Base-by-base conservation (phyloP, 2,113 vertebrate species). In the Zosterops pallidus region DNA sequence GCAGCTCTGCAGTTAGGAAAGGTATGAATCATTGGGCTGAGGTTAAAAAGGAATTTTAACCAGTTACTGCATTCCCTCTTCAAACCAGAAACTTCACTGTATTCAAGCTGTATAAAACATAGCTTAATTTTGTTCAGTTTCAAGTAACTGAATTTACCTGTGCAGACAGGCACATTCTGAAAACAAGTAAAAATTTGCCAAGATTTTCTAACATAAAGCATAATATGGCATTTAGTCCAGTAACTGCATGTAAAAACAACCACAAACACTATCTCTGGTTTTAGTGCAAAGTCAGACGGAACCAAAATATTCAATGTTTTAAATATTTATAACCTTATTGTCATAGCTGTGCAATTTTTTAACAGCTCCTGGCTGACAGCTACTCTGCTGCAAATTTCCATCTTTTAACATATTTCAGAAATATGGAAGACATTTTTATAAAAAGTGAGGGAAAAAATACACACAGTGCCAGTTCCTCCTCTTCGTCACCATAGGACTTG, bases 401-500 rank as follows among this genome's bases (percentile, higher is more conserved):
- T 41, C 42, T 37, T 35, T 2, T 2, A 84, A 76, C 9, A 39
- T 8, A 29, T 57, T 50, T 65, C 26, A 55, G 78, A 77, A 81
- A 72, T 17, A 90, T 0, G 4, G 11, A 87, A 74, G 75, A 42
- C 1, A 37, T 11, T 39, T 2, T 3, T 65, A 9, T 77, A 89
- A 72, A 80, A 83, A 71, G 10, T 19, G 17, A 84, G 14, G 46
- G 67, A 49, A 72, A 85, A 78, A 91, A 90, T 68, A 97, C 99
- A 98, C 94, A 99, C 99, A 99, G 96, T 80, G 98, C 98, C 11
- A 97, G 98, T 90, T 99, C 99, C 81, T 99, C 99, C 72, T 98
- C 97, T 88, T 99, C 99, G 2, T 99, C 99, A 74, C 98, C 98
- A 3, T 98, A 98, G 42, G 98, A 99, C 92, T 95, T 98, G 68